Percentiles rank a stretch among this genome's conserved stretches.
phyloP scores from a whole-genome alignment of 2,113 vertebrate genomes.

The Maccullochella peelii region DNA sequence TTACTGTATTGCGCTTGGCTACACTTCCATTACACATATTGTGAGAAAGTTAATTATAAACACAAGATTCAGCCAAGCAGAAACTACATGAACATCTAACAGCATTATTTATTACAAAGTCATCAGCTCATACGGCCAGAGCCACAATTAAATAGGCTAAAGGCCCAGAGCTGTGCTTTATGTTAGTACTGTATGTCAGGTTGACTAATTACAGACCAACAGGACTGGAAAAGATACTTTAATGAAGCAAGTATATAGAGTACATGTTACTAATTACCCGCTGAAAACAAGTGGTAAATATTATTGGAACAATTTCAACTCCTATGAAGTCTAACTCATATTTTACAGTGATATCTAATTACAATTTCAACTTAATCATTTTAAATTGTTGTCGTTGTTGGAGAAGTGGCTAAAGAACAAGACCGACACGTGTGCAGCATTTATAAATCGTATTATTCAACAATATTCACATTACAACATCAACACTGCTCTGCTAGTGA shows the following conservation, averaged over 20 bases:
- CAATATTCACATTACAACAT: slow-evolving; percentile 93
- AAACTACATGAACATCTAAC: slow-evolving; percentile 9
- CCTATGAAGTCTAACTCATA: background rate
- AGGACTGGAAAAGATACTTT: background rate
- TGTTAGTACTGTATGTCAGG: background rate
- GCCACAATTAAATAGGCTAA: background rate
- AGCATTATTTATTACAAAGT: slow-evolving; percentile 11
- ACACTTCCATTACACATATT: background rate
- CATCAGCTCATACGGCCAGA: background rate
- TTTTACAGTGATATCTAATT: background rate
- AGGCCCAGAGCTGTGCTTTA: background rate
- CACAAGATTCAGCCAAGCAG: background rate
- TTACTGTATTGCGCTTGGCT: background rate
- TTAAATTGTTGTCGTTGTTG: background rate
- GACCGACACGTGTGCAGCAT: slow-evolving; percentile 81
- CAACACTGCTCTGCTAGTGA: slow-evolving; percentile 91
- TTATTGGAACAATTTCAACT: background rate
- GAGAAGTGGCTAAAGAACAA: slow-evolving; percentile 34
- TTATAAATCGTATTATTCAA: slow-evolving; percentile 91
- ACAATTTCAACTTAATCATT: background rate
- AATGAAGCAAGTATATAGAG: background rate
- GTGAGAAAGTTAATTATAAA: background rate
- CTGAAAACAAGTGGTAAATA: background rate
- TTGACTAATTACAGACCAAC: background rate
- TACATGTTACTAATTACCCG: background rate